Conservation (phyloP, 2,797 vertebrate species). For the Phaenicophaeus curvirostris region DNA sequence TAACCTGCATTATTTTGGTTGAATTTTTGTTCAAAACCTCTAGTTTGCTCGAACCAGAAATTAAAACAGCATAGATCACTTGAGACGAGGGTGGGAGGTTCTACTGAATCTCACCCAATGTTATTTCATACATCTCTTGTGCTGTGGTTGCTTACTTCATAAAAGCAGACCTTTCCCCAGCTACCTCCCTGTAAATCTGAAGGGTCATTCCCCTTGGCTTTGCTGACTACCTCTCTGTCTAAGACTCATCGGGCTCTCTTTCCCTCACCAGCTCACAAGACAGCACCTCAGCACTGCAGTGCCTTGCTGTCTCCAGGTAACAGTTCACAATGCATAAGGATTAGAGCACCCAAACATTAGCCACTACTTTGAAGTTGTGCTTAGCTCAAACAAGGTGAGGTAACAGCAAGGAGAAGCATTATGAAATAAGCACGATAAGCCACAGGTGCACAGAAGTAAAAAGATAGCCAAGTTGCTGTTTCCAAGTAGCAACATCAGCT, state of each 20-base stretch:
- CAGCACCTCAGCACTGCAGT: fast-evolving
- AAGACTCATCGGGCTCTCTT: fast-evolving
- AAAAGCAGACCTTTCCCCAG: neutral
- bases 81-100: neutral
- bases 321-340: fast-evolving
- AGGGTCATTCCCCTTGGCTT: neutral
- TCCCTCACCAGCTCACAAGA: neutral
- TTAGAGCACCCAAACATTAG: neutral
- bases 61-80: neutral
- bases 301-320: neutral
- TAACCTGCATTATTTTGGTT: neutral
- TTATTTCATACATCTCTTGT: neutral
- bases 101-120: neutral
- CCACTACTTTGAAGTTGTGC: neutral
- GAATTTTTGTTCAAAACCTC: neutral
- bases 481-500: conserved; percentile 6
- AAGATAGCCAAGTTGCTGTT: conserved; percentile 19
- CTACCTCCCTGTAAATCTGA: neutral
- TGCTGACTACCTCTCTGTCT: neutral
- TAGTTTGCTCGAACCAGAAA: neutral
- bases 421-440: neutral
- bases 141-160: neutral
- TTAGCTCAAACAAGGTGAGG: neutral
- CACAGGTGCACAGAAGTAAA: conserved; percentile 27
- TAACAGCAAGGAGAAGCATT: neutral